These are phyloP conservation scores for Aurelia aurita DNA, from an alignment of 30 jellyfish, hydroid and myxozoan genomes.

Conservation along the genomic window DNA sequence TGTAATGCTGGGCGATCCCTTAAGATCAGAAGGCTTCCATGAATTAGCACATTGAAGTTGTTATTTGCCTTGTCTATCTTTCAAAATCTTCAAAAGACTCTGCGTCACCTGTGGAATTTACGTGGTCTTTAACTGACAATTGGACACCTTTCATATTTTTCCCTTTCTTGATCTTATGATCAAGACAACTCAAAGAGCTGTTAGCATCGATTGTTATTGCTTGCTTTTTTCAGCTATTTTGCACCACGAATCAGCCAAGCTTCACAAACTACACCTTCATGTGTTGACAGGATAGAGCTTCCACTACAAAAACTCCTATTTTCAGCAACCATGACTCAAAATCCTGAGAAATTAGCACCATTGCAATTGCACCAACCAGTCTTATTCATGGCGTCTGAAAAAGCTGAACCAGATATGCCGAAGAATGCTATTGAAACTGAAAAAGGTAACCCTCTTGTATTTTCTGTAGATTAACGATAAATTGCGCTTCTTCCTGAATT, in stretches of 20 bases:
- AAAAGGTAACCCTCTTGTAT: too few relatives aligned
- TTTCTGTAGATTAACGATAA: too few relatives aligned
- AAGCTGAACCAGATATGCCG: neutral
- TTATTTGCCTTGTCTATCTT: too few relatives aligned
- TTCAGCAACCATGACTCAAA: conserved; percentile 96
- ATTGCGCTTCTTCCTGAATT: too few relatives aligned
- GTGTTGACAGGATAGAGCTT: conserved; percentile 31
- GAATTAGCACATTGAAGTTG: too few relatives aligned
- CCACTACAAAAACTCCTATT: conserved; percentile 87
- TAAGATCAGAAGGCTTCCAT: too few relatives aligned
- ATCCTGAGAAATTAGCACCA: conserved; percentile 95
- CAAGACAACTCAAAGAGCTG: neutral
- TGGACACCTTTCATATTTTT: too few relatives aligned
- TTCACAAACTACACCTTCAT: conserved; percentile 26
- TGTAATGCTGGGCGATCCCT: too few relatives aligned
- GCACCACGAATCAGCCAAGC: neutral
- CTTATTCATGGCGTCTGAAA: conserved; percentile 52
- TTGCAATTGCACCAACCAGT: conserved; percentile 73
- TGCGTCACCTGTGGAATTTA: too few relatives aligned
- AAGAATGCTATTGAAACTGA: neutral
- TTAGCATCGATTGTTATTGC: neutral
- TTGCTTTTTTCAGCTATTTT: conserved; percentile 7
- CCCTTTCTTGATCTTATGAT: neutral
- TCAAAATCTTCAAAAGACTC: too few relatives aligned
- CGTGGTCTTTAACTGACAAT: too few relatives aligned